Evolutionary conservation across 2,888 invertebrate species (phyloP), one percentile per base, ranked within the genome.

Genomic region (Listrodromus nycthemerus): DNA sequence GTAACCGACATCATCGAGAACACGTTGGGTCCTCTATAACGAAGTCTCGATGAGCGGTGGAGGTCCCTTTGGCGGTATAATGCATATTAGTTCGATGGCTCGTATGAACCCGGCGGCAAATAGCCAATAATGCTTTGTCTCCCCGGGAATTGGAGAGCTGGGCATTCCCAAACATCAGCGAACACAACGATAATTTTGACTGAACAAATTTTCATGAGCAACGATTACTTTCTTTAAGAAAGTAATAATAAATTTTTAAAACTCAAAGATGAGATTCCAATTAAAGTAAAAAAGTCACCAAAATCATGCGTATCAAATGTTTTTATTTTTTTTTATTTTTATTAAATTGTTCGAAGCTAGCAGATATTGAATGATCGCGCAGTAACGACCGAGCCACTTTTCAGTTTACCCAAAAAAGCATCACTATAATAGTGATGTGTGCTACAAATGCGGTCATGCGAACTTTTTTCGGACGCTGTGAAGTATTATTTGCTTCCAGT

Each of bases 1-100:
- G 24, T 55, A 45, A n/a, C 69, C 30, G n/a, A 50, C 48, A 19
- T 27, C 19, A 27, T 30, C 30, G 8, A 69, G 30, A 16, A 10
- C 55, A 55, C 55, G 13, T 30, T 69, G 27, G 2, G 19, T 19
- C 27, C 19, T 19, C 10, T 50, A 30, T 66, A 73, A 73, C 65
- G 65, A 73, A 79, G 45, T 73, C 55, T 41, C 24, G 41, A 41
- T 7, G 10, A 58, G 16, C 10, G 24, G 10, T n/a, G n/a, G 13
- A 45, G 70, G 41, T 65, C 45, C 27, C 70, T 50, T 74, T 61
- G 4, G 16, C 48, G 48, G 48, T 48, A 48, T 71, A 37, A 52
- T 45, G 21, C 73, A 71, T 24, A 58, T 10, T 61, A 37, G 55
- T 58, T 27, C 50, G 52, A 24, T 48, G 45, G 30, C 10, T 65